phyloP scores from a whole-genome alignment of 2,888 invertebrate genomes.

The Zelleria hepariella region DNA sequence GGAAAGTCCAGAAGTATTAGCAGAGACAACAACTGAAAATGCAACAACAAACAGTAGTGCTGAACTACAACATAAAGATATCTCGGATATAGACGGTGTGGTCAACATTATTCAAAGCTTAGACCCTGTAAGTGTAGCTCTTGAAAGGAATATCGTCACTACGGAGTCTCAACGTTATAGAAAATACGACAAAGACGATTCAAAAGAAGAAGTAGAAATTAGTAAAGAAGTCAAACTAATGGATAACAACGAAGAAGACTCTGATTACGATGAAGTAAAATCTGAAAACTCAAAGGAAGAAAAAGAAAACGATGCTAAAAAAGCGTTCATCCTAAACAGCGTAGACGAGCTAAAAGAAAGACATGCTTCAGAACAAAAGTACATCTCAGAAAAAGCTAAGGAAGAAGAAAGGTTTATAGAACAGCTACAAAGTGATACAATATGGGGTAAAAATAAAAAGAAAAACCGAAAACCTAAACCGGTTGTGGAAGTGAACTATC shows the following conservation, averaged over 20 bases:
- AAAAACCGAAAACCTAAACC: conserved; percentile 18
- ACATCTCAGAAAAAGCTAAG: conserved; percentile 37
- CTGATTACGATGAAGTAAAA: background rate
- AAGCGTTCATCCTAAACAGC: conserved; percentile 43
- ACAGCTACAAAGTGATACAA: conserved; percentile 28
- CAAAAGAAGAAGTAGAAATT: background rate
- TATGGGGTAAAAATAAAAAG: conserved; percentile 40
- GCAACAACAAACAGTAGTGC: conserved; percentile 10
- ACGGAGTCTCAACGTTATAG: conserved; percentile 9
- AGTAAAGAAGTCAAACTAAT: background rate
- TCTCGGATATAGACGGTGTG: conserved; percentile 52
- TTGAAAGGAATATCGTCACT: conserved; percentile 19
- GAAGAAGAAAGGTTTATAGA: background rate
- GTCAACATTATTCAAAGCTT: conserved; percentile 41
- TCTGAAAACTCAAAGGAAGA: conserved; percentile 17
- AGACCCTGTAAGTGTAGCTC: background rate
- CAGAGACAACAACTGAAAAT: background rate
- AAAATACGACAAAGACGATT: background rate
- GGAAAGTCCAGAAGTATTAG: background rate
- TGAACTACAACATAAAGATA: conserved; percentile 25
- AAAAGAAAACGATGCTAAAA: conserved; percentile 45
- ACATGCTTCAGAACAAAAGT: conserved; percentile 48
- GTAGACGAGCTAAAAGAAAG: conserved; percentile 55
- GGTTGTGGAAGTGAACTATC: conserved; percentile 18
- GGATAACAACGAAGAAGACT: background rate